Base-by-base conservation (phyloP, 2,888 invertebrate genomes). In the Cyclophora punctaria region DNA sequence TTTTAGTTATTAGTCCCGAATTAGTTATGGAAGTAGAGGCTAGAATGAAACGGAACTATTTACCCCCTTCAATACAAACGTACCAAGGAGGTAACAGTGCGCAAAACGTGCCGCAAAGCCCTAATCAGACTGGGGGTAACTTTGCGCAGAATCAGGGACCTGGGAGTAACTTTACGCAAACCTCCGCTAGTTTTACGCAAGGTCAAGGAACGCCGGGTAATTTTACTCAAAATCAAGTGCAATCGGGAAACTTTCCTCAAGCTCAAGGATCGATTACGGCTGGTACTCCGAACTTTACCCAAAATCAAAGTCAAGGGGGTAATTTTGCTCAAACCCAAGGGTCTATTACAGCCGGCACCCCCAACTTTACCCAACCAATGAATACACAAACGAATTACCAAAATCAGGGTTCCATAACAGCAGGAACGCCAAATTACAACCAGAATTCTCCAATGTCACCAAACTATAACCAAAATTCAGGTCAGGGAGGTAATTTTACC, bases 21-120 rank as follows among this genome's bases (percentile, higher is more conserved):
- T 90, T 96, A 82, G 94, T 95, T 65, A 93, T 94, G 92, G 96
- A 96, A 78, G 96, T 96, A 63, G 96, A 96, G 86, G 93, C 93
- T 66, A 91, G 96, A 75, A 96, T 96, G 96, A 94, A 94, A 76
- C 89, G 93, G 63, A 93, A 94, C 71, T 93, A 94, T 78, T 89
- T 94, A 68, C 95, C 95, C 49, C 92, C 95, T 55, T 92, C 92
- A 47, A 89, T 93, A 71, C 91, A 91, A 68, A 80, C 79, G 60
- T 55, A 42, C 3, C 59, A 59, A 35, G 51, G 50, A 5, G 51
- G 52, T 35, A 48, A 45, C 41, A 45, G 58, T 6, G 48, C 45
- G 7, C 64, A 63, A 43, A 65, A 70, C 58, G 48, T 58, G 35
- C 67, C 71, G 3, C 78, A 77, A 40, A 72, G 69, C 7, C 72